A percentile compares a stretch with the other conserved stretches of the same genome.
Evolutionary conservation across 2,797 vertebrate genomes (phyloP).

Genomic region (Siniperca undulata): DNA sequence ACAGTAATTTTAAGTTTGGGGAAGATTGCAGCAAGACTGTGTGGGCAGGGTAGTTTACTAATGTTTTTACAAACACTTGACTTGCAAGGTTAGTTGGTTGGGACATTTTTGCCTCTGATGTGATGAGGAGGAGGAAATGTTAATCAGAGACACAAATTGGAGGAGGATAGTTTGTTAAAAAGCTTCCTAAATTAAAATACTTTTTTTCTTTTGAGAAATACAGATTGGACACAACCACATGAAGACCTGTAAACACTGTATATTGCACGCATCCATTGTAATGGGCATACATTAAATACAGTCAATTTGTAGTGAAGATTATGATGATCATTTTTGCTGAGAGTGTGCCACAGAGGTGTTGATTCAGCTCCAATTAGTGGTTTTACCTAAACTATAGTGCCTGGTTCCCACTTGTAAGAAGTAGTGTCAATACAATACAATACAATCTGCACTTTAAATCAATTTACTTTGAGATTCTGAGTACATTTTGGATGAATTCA

Average conservation of each 20-base stretch:
- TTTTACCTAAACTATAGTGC: not conserved
- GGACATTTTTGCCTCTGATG: slow-evolving; percentile 64
- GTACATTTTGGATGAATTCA: not conserved
- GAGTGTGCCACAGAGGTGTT: not conserved
- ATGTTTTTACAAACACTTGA: slow-evolving; percentile 77
- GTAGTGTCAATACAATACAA: too few relatives aligned
- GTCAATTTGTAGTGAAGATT: not conserved
- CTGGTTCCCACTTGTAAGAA: not conserved
- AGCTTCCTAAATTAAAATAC: slow-evolving; percentile 30
- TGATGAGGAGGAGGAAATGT: slow-evolving; percentile 63
- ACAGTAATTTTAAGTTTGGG: slow-evolving; percentile 61
- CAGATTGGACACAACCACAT: not conserved
- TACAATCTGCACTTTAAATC: not conserved
- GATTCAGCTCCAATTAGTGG: not conserved
- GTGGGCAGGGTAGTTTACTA: slow-evolving; percentile 72
- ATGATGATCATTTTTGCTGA: slow-evolving; percentile 1
- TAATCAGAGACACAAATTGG: slow-evolving; percentile 53
- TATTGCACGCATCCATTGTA: not conserved
- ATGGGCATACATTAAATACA: not conserved
- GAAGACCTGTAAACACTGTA: not conserved
- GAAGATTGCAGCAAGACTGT: slow-evolving; percentile 62
- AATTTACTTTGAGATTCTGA: not conserved
- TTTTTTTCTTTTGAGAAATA: not conserved
- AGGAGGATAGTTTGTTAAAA: slow-evolving; percentile 47
- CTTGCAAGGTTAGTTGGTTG: slow-evolving; percentile 59